Percentiles rank a stretch among this genome's conserved stretches.
These are phyloP conservation scores for Synanthedon andrenaeformis DNA, from an alignment of 2,888 invertebrate species.

Conservation along the genomic window DNA sequence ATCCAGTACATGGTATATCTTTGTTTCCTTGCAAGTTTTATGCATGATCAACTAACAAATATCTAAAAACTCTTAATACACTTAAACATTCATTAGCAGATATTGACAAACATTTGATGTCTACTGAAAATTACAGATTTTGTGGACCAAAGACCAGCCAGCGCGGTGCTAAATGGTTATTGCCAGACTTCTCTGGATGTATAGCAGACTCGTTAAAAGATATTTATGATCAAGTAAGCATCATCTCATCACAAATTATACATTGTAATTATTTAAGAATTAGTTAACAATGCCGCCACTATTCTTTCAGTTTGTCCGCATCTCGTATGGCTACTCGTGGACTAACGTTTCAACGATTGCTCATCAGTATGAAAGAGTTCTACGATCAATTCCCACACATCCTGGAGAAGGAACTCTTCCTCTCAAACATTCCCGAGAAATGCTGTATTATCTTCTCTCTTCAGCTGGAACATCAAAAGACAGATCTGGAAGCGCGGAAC, in stretches of 20 bases:
- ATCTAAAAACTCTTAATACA: too few relatives aligned
- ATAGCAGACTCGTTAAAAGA: conserved; percentile 73
- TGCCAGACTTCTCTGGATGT: conserved; percentile 82
- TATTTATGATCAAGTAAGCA: conserved; percentile 72
- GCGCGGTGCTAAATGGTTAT: conserved; percentile 78
- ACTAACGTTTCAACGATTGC: conserved; percentile 69
- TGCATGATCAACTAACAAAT: too few relatives aligned
- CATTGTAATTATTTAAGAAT: not conserved
- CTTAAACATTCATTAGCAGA: too few relatives aligned
- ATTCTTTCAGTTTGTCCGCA: conserved; percentile 39
- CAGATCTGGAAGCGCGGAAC: conserved; percentile 71
- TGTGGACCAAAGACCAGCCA: conserved; percentile 59
- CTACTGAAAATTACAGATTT: conserved; percentile 31
- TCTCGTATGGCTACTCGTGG: conserved; percentile 74
- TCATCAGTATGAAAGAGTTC: conserved; percentile 64
- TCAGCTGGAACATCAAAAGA: conserved; percentile 42
- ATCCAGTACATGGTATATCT: too few relatives aligned
- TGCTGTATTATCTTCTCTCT: conserved; percentile 64
- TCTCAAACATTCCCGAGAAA: conserved; percentile 67
- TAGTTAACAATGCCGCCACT: not conserved
- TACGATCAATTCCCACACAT: conserved; percentile 59
- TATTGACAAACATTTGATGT: not conserved
- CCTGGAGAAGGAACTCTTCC: conserved; percentile 78
- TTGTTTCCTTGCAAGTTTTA: too few relatives aligned
- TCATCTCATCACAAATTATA: not conserved